Conservation (phyloP, 2,113 vertebrate genomes). For the Neotragus pygmaeus region DNA sequence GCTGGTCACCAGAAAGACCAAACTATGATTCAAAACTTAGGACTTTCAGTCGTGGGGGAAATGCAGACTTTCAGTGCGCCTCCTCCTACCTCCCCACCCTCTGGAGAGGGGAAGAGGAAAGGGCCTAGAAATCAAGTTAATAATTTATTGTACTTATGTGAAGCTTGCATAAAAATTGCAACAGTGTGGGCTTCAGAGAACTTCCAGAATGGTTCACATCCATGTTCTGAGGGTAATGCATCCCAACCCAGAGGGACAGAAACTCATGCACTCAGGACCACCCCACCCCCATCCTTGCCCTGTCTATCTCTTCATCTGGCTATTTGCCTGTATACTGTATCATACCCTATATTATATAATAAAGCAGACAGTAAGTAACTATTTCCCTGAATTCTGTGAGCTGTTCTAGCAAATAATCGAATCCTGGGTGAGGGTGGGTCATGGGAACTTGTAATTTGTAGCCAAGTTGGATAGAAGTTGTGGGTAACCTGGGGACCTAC, state of each 20-base stretch:
- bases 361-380: background rate
- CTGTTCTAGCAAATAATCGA: background rate
- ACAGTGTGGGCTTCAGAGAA: background rate
- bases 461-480: background rate
- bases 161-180: background rate
- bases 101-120: background rate
- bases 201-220: background rate
- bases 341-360: background rate
- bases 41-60: background rate
- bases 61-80: background rate
- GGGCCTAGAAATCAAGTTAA: background rate
- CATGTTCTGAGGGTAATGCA: background rate
- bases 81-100: background rate
- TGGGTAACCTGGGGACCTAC: background rate
- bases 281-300: background rate
- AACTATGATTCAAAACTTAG: background rate
- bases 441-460: background rate
- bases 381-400: background rate
- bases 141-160: background rate
- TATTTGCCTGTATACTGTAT: background rate
- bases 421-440: background rate
- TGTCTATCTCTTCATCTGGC: background rate
- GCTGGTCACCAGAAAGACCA: background rate
- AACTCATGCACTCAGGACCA: background rate
- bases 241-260: background rate